Base-by-base conservation (phyloP, 30 jellyfish, hydroid and myxozoan genomes). In the Pelagia noctiluca region DNA sequence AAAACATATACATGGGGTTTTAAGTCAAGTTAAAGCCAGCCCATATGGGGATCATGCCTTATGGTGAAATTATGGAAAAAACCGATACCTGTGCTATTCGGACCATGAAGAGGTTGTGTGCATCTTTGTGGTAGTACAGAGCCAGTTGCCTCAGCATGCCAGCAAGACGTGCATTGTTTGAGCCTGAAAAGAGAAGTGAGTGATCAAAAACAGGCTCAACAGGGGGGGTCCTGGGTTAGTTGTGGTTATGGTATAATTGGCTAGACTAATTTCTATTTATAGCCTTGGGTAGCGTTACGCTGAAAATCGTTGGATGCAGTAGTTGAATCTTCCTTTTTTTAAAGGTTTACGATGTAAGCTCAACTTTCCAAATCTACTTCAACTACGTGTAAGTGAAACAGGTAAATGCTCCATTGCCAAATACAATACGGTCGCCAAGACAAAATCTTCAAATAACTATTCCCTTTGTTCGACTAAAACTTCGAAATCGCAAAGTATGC, bases 101-200 rank as follows among this genome's bases (percentile, higher is more conserved):
- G 53, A 89, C 98, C 93, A 91, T 91, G 72, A 88, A 95, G 10
- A 95, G 69, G 71, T 95, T 89, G 53, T 80, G 82, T 29, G 96
- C 95, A 77, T 95, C 99, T 70, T 89, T 95, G 78, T 95, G 92
- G 76, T 90, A 91, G 80, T 90, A 96, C 28, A 87, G 75, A 3
- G 98, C 97, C 54, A 96, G 47, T 69, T 96, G 98, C 11, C 99
- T 90, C 53, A 96, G 66, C 96, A 96, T 90, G 18, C 96, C 96
- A 18, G 98, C 99, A 61, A 96, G 69, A 2, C 98, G 93, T 16
- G 99, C 98, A 77, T 96, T 96, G 76, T 96, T 96, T 26, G 99
- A 85, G 7, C 99, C 99, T 95, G 31, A 16, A 75, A 70, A 28
- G 62, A 1, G 34, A 25, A 52, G 21, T 10, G 21, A 8, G 12